Evolutionary conservation across 1,140 invertebrate species (phyloP).

Genomic region (Eumeta japonica): DNA sequence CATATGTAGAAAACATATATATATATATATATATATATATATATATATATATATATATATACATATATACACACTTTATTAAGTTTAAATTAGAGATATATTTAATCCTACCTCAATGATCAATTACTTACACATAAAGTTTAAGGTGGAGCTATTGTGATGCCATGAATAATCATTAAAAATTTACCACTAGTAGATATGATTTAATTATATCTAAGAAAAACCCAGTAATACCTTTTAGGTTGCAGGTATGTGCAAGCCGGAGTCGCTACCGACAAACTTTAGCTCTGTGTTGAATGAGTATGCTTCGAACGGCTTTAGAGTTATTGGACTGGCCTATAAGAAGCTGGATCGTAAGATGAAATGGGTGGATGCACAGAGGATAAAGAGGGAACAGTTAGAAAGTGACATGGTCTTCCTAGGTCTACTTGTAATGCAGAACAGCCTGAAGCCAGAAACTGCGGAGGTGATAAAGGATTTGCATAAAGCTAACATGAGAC

Average conservation of each 20-base stretch:
- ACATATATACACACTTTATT: no score
- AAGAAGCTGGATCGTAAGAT: constrained; percentile 63
- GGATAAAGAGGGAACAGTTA: constrained; percentile 62
- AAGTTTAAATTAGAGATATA: no score
- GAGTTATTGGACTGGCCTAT: constrained; percentile 83
- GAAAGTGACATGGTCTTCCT: constrained; percentile 83
- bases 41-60: no score
- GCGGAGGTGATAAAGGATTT: constrained; percentile 72
- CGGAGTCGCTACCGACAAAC: constrained; percentile 62
- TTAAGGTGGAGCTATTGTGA: no score
- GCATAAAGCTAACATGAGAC: constrained; percentile 78
- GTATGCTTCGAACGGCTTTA: constrained; percentile 84
- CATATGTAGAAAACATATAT: no score
- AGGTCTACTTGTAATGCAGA: constrained; percentile 87
- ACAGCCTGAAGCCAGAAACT: constrained; percentile 84
- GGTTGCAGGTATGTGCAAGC: constrained; percentile 56
- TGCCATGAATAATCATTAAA: no score
- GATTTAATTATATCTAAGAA: no score
- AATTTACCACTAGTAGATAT: no score
- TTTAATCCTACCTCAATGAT: no score
- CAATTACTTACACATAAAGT: no score
- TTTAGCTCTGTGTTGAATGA: constrained; percentile 71
- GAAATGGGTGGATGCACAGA: constrained; percentile 62
- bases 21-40: no score
- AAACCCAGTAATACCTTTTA: constrained; percentile 18